phyloP scores from a whole-genome alignment of 1,140 invertebrate species.

The Papilio glaucus region DNA sequence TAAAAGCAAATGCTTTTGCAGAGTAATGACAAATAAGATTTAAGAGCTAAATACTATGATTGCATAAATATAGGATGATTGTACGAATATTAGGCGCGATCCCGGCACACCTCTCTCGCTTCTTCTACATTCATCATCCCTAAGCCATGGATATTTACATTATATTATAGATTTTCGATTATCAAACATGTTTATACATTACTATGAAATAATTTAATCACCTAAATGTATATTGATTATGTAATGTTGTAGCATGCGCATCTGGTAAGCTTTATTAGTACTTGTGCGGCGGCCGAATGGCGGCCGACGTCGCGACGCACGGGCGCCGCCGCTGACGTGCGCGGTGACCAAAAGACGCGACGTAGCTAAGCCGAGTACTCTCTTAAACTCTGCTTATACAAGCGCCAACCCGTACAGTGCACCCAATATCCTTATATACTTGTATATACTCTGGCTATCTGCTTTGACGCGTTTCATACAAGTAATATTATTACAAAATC shows the following conservation, averaged over 20 bases:
- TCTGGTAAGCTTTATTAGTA: neutral
- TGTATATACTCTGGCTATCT: neutral
- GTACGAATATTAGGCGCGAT: no score
- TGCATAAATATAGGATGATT: no score
- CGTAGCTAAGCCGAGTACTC: neutral
- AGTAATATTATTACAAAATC: no score
- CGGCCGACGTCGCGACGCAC: slow-evolving; percentile 18
- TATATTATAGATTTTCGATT: no score
- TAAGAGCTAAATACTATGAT: neutral
- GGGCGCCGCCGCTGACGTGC: slow-evolving; percentile 27
- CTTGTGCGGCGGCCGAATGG: neutral
- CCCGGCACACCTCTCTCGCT: no score
- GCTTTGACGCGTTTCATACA: no score
- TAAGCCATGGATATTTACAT: no score
- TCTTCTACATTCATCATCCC: no score
- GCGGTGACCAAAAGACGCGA: neutral
- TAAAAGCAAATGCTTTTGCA: neutral
- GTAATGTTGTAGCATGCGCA: neutral
- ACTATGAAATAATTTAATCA: neutral
- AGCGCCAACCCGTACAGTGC: no score
- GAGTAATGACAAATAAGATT: neutral
- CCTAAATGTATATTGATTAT: neutral
- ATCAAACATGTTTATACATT: no score
- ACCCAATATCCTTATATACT: neutral
- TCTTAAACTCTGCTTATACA: slow-evolving; percentile 6